phyloP scores from a whole-genome alignment of 2,888 invertebrate species.

The Pollenia griseotomentosa region DNA sequence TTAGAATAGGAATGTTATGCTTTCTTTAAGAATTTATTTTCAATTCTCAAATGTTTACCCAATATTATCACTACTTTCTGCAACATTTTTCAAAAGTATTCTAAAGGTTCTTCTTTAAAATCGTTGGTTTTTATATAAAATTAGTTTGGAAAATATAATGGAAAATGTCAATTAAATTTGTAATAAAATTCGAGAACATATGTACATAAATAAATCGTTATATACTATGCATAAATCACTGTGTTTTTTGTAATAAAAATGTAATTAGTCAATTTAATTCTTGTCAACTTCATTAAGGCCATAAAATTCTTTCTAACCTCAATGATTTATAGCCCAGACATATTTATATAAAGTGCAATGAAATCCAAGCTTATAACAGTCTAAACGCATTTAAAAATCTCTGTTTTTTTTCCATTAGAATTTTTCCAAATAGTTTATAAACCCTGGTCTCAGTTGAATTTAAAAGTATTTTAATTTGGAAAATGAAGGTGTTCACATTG shows the following conservation, averaged over 20 bases:
- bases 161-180: not conserved
- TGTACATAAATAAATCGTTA: too few species aligned
- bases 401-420: too few species aligned
- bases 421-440: constrained; percentile 14
- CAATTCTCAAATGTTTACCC: constrained; percentile 6
- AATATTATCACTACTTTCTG: constrained; percentile 19
- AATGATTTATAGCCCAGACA: too few species aligned
- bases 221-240: too few species aligned
- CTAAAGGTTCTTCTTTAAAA: not conserved
- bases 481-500: constrained; percentile 54
- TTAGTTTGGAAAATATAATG: not conserved
- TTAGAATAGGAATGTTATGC: not conserved
- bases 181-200: constrained; percentile 15
- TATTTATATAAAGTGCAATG: too few species aligned
- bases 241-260: too few species aligned
- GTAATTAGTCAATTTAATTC: too few species aligned
- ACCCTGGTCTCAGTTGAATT: not conserved
- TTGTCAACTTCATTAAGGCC: too few species aligned
- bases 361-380: too few species aligned
- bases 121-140: constrained; percentile 25
- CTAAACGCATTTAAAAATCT: too few species aligned
- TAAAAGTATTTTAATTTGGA: constrained; percentile 12
- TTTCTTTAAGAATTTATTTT: not conserved
- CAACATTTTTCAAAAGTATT: constrained; percentile 34
- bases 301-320: too few species aligned